A percentile compares a stretch with the other conserved stretches of the same genome.
Conservation (phyloP, 2,113 vertebrate genomes). For the Cyanoliseus patagonus region DNA sequence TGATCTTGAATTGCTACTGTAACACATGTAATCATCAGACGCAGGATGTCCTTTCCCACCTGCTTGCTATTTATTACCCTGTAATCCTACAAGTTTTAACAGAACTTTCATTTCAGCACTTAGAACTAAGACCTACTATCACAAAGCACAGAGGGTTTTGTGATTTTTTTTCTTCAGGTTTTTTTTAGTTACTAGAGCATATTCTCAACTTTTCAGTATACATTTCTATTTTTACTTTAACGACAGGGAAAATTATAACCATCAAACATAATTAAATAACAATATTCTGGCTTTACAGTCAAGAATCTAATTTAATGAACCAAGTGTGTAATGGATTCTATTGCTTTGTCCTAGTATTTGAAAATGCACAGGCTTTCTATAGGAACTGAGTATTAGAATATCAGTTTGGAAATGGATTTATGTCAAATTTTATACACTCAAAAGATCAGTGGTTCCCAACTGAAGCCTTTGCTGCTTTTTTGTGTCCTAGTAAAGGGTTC, state of each 20-base stretch:
- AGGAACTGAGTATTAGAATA: background rate
- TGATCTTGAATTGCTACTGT: background rate
- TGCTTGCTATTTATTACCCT: background rate
- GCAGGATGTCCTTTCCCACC: constrained; percentile 4
- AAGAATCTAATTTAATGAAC: background rate
- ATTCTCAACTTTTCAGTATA: background rate
- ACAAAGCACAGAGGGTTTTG: background rate
- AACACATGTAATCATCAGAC: background rate
- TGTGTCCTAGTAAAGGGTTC: background rate
- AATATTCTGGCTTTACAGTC: background rate
- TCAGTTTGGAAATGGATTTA: constrained; percentile 3
- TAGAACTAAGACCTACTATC: background rate
- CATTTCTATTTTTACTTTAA: background rate
- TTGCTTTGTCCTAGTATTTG: background rate
- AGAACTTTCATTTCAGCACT: background rate
- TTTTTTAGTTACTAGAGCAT: background rate
- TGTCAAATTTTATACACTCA: background rate
- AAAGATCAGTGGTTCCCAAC: background rate
- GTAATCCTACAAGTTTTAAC: background rate
- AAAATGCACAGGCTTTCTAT: background rate
- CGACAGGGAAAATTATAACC: background rate
- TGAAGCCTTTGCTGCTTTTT: background rate
- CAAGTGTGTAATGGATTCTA: background rate
- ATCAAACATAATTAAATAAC: background rate
- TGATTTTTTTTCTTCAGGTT: background rate